phyloP scores from a whole-genome alignment of 2,797 vertebrate species.

The Fringilla coelebs region DNA sequence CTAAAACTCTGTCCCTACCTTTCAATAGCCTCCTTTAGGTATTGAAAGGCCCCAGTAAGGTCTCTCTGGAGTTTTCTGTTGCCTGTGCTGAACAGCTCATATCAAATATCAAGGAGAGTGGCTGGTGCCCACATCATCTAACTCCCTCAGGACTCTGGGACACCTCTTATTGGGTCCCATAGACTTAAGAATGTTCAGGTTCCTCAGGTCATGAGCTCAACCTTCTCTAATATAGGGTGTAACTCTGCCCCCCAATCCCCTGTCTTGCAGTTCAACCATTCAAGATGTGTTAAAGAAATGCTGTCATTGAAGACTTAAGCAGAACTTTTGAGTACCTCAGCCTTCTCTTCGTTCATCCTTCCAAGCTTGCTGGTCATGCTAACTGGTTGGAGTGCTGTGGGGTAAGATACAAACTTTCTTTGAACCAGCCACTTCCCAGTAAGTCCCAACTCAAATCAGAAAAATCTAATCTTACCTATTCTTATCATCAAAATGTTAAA shows the following conservation, averaged over 20 bases:
- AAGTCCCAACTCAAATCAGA: neutral
- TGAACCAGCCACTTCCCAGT: neutral
- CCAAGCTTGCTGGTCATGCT: neutral
- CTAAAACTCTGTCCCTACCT: neutral
- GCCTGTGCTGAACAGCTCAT: neutral
- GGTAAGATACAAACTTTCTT: fast-evolving
- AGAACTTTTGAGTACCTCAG: neutral
- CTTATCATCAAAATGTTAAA: neutral
- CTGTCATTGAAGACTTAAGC: neutral
- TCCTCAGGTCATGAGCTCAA: neutral
- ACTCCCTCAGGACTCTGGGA: neutral
- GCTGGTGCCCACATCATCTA: neutral
- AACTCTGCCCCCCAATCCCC: neutral
- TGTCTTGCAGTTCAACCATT: neutral
- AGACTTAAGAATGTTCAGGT: fast-evolving
- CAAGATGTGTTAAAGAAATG: fast-evolving
- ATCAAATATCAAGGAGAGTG: neutral
- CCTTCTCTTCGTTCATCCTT: neutral
- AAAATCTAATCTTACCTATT: neutral
- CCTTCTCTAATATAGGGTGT: neutral
- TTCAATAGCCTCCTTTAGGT: neutral
- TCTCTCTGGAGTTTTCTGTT: neutral
- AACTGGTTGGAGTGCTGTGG: fast-evolving
- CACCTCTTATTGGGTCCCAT: fast-evolving
- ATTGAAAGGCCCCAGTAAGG: fast-evolving